Evolutionary conservation across 2,888 invertebrate species (phyloP).

Genomic region (Endotricha flammealis): DNA sequence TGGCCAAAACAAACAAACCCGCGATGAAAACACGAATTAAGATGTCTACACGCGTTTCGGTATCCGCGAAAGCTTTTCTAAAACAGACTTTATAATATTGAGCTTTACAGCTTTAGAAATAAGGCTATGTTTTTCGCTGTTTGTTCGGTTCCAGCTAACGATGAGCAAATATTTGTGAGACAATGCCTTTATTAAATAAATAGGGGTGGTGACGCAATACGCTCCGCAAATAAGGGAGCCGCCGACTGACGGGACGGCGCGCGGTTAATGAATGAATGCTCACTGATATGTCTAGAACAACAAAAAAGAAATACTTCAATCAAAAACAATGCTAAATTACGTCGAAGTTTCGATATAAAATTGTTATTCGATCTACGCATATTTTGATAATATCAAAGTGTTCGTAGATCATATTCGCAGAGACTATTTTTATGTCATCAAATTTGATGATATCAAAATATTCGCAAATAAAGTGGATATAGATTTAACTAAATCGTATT

Average conservation of each 20-base stretch:
- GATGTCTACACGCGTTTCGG: slow-evolving; percentile 6
- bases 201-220: slow-evolving; percentile 36
- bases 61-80: slow-evolving; percentile 2
- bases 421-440: too few species aligned
- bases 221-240: slow-evolving; percentile 18
- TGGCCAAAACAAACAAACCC: not conserved
- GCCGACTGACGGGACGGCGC: slow-evolving; percentile 15
- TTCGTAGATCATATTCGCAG: too few species aligned
- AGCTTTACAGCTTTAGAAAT: not conserved
- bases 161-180: slow-evolving; percentile 56
- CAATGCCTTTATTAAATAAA: slow-evolving; percentile 46
- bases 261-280: too few species aligned
- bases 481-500: too few species aligned
- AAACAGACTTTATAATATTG: not conserved
- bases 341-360: too few species aligned
- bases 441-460: too few species aligned
- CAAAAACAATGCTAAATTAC: too few species aligned
- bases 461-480: too few species aligned
- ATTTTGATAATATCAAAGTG: too few species aligned
- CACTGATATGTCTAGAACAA: too few species aligned
- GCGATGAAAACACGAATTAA: slow-evolving; percentile 8
- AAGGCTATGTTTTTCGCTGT: slow-evolving; percentile 6
- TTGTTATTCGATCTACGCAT: too few species aligned
- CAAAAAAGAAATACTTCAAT: too few species aligned
- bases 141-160: slow-evolving; percentile 36